Conservation (phyloP, 2,113 vertebrate genomes). For the Rana temporaria region DNA sequence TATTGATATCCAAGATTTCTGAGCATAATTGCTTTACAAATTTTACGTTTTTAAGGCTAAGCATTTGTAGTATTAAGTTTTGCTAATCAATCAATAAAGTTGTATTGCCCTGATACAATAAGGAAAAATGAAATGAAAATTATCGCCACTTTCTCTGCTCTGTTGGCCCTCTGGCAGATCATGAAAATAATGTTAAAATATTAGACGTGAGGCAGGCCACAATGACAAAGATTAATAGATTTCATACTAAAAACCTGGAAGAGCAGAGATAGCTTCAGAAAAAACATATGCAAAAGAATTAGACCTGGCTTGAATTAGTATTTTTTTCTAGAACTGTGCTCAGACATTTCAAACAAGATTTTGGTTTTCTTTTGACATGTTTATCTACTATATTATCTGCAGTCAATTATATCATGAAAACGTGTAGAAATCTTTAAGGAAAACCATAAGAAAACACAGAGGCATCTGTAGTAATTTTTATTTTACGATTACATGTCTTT, state of each 20-base stretch:
- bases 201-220: conserved; percentile 28
- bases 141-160: conserved; percentile 2
- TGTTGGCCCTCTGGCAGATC: not conserved
- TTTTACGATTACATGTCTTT: not conserved
- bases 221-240: conserved; percentile 29
- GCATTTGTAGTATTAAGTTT: not conserved
- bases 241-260: conserved; percentile 10
- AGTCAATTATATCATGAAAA: conserved; percentile 39
- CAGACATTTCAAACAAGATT: conserved; percentile 29
- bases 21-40: no score
- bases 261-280: conserved; percentile 8
- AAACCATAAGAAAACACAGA: not conserved
- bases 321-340: conserved; percentile 18
- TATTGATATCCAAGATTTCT: not conserved
- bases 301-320: conserved; percentile 35
- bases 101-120: not conserved
- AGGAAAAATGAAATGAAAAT: not conserved
- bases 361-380: conserved; percentile 41
- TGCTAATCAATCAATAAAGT: no score
- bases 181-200: conserved; percentile 18
- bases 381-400: conserved; percentile 29
- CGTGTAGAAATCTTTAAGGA: conserved; percentile 16
- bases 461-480: not conserved
- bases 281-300: conserved; percentile 10
- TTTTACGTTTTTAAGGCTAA: no score